Evolutionary conservation across 2,797 vertebrate genomes (phyloP).

Genomic region (Glyptemys insculpta): DNA sequence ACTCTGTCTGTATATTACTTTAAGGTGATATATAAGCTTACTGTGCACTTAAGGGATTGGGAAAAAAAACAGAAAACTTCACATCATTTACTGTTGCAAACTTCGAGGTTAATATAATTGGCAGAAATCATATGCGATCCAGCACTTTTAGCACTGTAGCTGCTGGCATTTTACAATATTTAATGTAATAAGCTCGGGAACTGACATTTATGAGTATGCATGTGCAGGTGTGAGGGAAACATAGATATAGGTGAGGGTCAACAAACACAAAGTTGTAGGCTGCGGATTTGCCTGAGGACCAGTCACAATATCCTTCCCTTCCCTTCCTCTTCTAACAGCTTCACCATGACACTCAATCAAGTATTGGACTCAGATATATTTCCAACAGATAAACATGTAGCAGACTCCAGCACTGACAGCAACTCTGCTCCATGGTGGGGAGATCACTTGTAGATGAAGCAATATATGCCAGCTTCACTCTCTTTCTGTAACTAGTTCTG

Average conservation of each 20-base stretch:
- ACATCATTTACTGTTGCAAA: conserved; percentile 27
- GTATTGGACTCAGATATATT: conserved; percentile 7
- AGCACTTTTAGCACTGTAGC: neutral
- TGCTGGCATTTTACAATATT: conserved; percentile 41
- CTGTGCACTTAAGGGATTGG: neutral
- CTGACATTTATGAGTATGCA: conserved; percentile 28
- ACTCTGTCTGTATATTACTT: neutral
- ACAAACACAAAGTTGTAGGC: conserved; percentile 38
- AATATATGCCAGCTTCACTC: neutral
- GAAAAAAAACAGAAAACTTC: neutral
- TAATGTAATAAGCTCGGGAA: conserved; percentile 40
- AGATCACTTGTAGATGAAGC: neutral
- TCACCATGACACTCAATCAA: conserved; percentile 21
- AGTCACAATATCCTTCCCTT: neutral
- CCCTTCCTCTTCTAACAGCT: neutral
- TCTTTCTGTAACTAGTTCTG: neutral
- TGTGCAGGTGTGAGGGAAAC: conserved; percentile 31
- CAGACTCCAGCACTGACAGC: neutral
- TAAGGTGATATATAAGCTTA: neutral
- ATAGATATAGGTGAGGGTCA: conserved; percentile 46
- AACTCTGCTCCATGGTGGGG: neutral
- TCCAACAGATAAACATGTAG: neutral
- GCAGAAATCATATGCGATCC: conserved; percentile 34
- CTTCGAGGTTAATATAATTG: conserved; percentile 32
- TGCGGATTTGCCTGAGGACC: conserved; percentile 48